Percentiles rank a stretch among this genome's conserved stretches.
These are phyloP conservation scores for Spialia ferax DNA, from an alignment of 2,888 invertebrate species.

Conservation along the genomic window DNA sequence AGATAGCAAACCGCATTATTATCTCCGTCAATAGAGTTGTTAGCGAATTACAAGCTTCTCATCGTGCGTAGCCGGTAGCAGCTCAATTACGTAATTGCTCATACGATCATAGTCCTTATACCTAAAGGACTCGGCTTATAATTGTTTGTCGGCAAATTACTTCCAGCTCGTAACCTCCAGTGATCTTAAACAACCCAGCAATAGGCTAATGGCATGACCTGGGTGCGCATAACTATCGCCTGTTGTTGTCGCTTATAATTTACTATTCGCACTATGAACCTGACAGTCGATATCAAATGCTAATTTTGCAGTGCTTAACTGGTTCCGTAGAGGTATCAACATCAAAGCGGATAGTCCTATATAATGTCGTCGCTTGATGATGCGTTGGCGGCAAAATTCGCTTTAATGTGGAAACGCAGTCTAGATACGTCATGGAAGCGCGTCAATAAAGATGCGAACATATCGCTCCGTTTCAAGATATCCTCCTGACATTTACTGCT, in stretches of 20 bases:
- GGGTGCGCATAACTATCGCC: constrained; percentile 46
- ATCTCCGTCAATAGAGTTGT: constrained; percentile 49
- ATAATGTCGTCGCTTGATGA: constrained; percentile 24
- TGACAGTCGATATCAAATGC: constrained; percentile 41
- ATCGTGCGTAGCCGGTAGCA: constrained; percentile 41
- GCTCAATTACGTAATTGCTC: constrained; percentile 37
- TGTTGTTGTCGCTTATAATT: constrained; percentile 46
- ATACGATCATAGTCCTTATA: constrained; percentile 37
- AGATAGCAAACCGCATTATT: constrained; percentile 46
- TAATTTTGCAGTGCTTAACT: constrained; percentile 28
- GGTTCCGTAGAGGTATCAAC: constrained; percentile 17
- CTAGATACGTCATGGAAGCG: constrained; percentile 37
- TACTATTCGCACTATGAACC: constrained; percentile 43
- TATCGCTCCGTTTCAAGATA: constrained; percentile 31
- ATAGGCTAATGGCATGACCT: constrained; percentile 50
- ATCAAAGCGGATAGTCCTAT: constrained; percentile 19
- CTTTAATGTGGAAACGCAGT: constrained; percentile 33
- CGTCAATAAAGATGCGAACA: constrained; percentile 35
- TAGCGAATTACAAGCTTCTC: constrained; percentile 46
- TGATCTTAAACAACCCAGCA: constrained; percentile 47
- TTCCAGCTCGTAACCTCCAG: constrained; percentile 23
- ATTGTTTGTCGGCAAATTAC: constrained; percentile 9
- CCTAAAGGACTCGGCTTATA: constrained; percentile 21
- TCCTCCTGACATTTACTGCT: constrained; percentile 37
- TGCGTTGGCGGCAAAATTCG: constrained; percentile 32